Evolutionary conservation across 92 coral and sea anemone genomes (phyloP).

Genomic region (Actinostola sp.): DNA sequence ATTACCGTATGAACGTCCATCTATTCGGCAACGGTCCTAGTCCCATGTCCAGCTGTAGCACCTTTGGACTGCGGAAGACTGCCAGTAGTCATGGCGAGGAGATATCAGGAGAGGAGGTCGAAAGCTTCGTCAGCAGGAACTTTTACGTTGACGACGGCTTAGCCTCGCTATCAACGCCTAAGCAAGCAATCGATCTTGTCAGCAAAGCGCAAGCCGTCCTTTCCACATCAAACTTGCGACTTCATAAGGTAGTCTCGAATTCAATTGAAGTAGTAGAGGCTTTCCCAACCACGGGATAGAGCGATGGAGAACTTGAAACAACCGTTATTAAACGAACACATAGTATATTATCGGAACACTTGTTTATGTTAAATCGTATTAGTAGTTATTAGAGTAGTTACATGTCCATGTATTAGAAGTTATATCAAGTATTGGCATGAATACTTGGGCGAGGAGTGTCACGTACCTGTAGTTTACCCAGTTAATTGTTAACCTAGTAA

Average conservation of each 20-base stretch:
- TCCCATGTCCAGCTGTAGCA: conserved; percentile 61
- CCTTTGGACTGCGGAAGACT: conserved; percentile 51
- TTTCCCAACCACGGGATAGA: conserved; percentile 64
- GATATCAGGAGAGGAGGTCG: conserved; percentile 29
- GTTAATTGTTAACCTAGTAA: too few species aligned
- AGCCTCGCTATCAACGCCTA: conserved; percentile 47
- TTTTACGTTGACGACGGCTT: conserved; percentile 74
- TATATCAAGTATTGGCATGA: not conserved
- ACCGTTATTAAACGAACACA: conserved; percentile 17
- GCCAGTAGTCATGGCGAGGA: conserved; percentile 76
- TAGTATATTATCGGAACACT: not conserved
- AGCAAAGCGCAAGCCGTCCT: conserved; percentile 53
- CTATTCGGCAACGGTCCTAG: conserved; percentile 54
- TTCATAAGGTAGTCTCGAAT: conserved; percentile 67
- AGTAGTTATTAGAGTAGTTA: too few species aligned
- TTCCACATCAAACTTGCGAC: conserved; percentile 52
- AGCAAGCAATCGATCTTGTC: conserved; percentile 49
- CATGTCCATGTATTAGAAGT: not conserved
- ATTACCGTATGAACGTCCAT: conserved; percentile 57
- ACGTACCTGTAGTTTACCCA: not conserved
- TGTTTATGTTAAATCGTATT: too few species aligned
- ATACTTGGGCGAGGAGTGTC: conserved; percentile 16
- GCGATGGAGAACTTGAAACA: conserved; percentile 56
- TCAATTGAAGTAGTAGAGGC: conserved; percentile 71
- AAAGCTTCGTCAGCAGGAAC: conserved; percentile 55